Evolutionary conservation across 2,797 vertebrate genomes (phyloP).

Genomic region (Enteromius afrohamiltoni): DNA sequence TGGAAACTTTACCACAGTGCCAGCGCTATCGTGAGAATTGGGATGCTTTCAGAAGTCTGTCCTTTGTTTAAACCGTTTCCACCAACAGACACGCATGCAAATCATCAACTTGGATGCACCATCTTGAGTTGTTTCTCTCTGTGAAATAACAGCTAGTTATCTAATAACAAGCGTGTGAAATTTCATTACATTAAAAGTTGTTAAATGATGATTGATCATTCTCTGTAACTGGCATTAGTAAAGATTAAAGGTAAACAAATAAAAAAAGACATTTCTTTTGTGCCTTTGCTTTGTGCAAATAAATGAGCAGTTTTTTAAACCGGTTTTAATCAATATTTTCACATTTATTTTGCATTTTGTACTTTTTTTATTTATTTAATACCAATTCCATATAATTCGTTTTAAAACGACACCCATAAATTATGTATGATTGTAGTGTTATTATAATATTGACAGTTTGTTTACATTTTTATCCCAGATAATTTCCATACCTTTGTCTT

Average conservation of each 20-base stretch:
- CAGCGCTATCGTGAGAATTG: background rate
- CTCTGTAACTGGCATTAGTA: too few species aligned
- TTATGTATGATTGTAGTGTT: background rate
- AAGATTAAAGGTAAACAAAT: background rate
- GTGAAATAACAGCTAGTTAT: background rate
- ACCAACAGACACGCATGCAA: background rate
- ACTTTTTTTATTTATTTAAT: too few species aligned
- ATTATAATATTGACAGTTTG: background rate
- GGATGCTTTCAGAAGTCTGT: background rate
- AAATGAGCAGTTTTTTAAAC: background rate
- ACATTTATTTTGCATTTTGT: too few species aligned
- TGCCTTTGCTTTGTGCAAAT: background rate
- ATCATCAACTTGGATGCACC: background rate
- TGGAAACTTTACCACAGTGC: constrained; percentile 8
- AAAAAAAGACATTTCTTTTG: background rate
- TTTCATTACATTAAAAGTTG: background rate
- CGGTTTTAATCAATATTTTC: background rate
- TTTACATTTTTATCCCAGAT: background rate
- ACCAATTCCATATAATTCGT: background rate
- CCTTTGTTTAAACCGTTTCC: background rate
- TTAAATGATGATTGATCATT: background rate
- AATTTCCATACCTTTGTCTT: background rate
- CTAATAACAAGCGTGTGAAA: background rate
- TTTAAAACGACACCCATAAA: background rate
- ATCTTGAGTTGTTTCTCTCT: background rate